Evolutionary conservation across 2,113 vertebrate species (phyloP).

Genomic region (Dicentrarchus labrax): DNA sequence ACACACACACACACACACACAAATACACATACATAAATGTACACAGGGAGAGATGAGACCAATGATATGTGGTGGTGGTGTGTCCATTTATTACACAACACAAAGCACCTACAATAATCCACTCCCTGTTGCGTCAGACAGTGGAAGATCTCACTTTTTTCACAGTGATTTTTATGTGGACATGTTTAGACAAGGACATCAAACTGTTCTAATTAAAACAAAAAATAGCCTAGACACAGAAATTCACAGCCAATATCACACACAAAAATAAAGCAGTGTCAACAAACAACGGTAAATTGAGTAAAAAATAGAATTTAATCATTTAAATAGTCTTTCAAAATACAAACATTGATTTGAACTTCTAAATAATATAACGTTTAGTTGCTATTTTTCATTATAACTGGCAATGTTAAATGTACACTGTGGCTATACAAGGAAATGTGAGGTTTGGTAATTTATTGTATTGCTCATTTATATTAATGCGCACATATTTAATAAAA

Average conservation of each 20-base stretch:
- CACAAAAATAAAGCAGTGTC: slow-evolving; percentile 84
- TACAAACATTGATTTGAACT: slow-evolving; percentile 88
- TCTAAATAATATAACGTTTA: slow-evolving; percentile 84
- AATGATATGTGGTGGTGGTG: slow-evolving; percentile 76
- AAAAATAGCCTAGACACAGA: slow-evolving; percentile 78
- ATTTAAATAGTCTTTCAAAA: slow-evolving; percentile 89
- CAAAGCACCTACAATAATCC: slow-evolving; percentile 86
- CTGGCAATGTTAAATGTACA: slow-evolving; percentile 86
- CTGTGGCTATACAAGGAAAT: slow-evolving; percentile 86
- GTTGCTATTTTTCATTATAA: slow-evolving; percentile 83
- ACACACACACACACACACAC: slow-evolving; percentile 17
- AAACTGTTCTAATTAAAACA: slow-evolving; percentile 71
- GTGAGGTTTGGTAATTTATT: slow-evolving; percentile 88
- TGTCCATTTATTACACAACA: slow-evolving; percentile 88
- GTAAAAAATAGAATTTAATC: slow-evolving; percentile 91
- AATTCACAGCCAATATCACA: slow-evolving; percentile 82
- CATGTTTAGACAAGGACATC: slow-evolving; percentile 85
- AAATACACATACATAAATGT: slow-evolving; percentile 25
- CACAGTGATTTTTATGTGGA: slow-evolving; percentile 87
- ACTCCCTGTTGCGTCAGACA: slow-evolving; percentile 76
- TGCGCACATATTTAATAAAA: slow-evolving; percentile 83
- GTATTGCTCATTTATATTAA: slow-evolving; percentile 89
- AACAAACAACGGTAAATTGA: slow-evolving; percentile 87
- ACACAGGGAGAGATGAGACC: slow-evolving; percentile 76
- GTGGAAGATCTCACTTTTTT: slow-evolving; percentile 81